A percentile compares a stretch with the other conserved stretches of the same genome.
Conservation (phyloP, 2,113 vertebrate genomes). For the Cercocebus atys region DNA sequence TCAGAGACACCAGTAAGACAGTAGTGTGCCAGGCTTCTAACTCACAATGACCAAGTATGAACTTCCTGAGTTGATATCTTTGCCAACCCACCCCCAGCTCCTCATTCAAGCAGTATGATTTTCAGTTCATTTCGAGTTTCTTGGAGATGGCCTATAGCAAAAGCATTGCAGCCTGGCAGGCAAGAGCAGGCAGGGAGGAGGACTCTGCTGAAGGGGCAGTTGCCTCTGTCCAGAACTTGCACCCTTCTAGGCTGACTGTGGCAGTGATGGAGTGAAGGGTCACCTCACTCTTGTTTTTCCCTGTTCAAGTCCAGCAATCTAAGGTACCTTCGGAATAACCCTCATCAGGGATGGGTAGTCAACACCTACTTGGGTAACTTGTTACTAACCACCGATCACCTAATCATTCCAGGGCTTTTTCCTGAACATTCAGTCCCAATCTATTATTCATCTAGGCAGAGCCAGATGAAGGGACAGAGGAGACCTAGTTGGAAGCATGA, state of each 20-base stretch:
- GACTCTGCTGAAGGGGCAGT: not conserved
- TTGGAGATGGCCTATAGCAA: not conserved
- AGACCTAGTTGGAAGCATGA: not conserved
- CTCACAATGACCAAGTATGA: not conserved
- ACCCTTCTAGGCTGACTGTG: not conserved
- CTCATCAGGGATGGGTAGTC: not conserved
- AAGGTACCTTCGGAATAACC: not conserved
- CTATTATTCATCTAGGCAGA: constrained; percentile 50
- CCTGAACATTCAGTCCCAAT: not conserved
- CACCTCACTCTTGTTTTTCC: not conserved
- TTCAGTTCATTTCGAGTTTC: not conserved
- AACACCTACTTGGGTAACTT: not conserved
- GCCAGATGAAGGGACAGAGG: not conserved
- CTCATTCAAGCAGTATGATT: not conserved
- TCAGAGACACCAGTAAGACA: not conserved
- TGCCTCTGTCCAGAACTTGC: not conserved
- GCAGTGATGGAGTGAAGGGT: not conserved
- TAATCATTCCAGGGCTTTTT: not conserved
- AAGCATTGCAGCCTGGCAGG: not conserved
- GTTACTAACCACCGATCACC: not conserved
- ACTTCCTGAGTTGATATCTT: not conserved
- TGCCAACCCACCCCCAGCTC: not conserved
- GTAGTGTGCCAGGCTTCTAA: not conserved
- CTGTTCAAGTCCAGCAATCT: not conserved
- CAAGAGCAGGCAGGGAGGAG: not conserved